Base-by-base conservation (phyloP, 2,797 vertebrate genomes). In the Crax fasciolata region DNA sequence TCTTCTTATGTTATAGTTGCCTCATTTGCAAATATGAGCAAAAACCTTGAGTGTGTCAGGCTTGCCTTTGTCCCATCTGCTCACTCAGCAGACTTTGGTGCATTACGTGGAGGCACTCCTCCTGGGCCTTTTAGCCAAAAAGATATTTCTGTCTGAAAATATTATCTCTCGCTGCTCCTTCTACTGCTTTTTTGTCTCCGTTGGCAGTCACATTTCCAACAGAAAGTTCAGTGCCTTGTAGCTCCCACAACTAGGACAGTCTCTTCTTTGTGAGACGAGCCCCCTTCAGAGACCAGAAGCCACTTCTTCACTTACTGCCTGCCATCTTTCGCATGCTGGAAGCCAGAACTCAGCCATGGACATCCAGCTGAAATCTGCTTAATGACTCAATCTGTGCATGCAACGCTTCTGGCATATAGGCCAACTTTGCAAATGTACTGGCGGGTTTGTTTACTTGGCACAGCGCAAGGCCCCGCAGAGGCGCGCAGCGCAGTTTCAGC, bases 311-410 rank as follows among this genome's bases (percentile, higher is more conserved):
- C 59, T 72, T 54, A 76, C 32, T 76, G 63, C 38, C 52, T 79
- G 44, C 18, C 51, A 24, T 71, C 67, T n/a, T 90, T 72, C 71
- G 15, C 0, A 8, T 80, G 59, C 23, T 43, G 7, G 70, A 63
- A 0, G 0, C 71, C 63, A 38, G 77, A 79, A 84, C 54, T 80
- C 74, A 9, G 4, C 28, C 55, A 21, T 1, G 0, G 63, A 66
- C 88, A 48, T 79, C 59, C 83, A 87, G 85, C 88, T 90, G 89
- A 84, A 96, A 76, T 61, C 85, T 93, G 91, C 44, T 85, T 82
- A 74, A 95, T 54, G 94, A 25, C 76, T 38, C 92, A 67, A 2
- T 73, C 79, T 84, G 74, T 61, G 76, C 74, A 23, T 25, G 63
- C 24, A 77, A 10, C 3, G 0, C 79, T 91, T 27, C 84, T 94